phyloP scores from a whole-genome alignment of 2,113 vertebrate species.

The Rhizomys pruinosus region DNA sequence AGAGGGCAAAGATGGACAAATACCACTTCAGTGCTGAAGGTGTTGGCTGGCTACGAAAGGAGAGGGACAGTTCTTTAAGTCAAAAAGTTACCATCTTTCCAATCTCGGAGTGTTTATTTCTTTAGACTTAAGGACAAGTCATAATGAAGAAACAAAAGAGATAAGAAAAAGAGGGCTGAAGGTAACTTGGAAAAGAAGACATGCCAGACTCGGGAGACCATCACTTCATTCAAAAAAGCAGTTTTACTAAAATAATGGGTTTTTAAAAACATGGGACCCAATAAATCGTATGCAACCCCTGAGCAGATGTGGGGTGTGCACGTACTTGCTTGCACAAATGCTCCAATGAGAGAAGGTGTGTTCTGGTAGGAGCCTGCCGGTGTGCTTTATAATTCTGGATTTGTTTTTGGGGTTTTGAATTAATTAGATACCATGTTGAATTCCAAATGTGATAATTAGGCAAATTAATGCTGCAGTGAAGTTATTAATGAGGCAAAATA shows the following conservation, averaged over 20 bases:
- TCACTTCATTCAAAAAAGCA: conserved; percentile 47
- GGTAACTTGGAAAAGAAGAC: conserved; percentile 26
- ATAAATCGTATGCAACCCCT: conserved; percentile 58
- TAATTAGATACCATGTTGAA: conserved; percentile 89
- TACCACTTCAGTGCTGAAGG: conserved; percentile 61
- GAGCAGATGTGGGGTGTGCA: not conserved
- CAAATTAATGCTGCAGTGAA: conserved; percentile 89
- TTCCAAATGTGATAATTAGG: conserved; percentile 90
- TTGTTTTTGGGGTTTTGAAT: conserved; percentile 83
- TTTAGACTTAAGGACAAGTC: conserved; percentile 60
- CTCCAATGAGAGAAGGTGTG: conserved; percentile 48
- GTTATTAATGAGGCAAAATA: conserved; percentile 92
- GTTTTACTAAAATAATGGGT: conserved; percentile 63
- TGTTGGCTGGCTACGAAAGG: conserved; percentile 62
- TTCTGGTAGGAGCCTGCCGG: conserved; percentile 62
- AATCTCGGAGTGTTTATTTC: conserved; percentile 33
- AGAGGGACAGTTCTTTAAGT: conserved; percentile 35
- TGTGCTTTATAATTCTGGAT: conserved; percentile 80
- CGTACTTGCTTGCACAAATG: not conserved
- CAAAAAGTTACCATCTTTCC: not conserved
- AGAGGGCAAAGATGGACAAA: conserved; percentile 61
- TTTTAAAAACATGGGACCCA: conserved; percentile 52
- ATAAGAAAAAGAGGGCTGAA: not conserved
- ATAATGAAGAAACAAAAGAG: not conserved
- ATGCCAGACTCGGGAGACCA: not conserved